Conservation (phyloP, 2,113 vertebrate genomes). For the Sturnira hondurensis region DNA sequence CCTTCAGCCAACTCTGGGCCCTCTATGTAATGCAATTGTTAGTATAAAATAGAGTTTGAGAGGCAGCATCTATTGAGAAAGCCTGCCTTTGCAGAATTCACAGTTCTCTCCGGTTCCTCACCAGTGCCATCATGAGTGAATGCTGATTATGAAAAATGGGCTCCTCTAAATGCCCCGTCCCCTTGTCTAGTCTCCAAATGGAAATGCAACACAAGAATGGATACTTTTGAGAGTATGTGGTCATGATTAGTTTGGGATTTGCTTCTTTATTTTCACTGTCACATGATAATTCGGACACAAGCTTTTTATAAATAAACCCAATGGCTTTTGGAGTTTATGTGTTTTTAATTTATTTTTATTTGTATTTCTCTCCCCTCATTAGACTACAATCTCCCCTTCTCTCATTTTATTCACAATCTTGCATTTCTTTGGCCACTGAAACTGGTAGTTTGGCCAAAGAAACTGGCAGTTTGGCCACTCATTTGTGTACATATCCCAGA, state of each 20-base stretch:
- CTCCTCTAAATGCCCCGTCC: not conserved
- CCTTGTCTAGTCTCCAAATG: not conserved
- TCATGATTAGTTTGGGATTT: not conserved
- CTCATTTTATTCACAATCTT: not conserved
- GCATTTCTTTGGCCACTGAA: not conserved
- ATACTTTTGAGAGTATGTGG: not conserved
- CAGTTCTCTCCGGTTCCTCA: not conserved
- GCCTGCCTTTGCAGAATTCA: not conserved
- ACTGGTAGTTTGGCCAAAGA: too few species aligned
- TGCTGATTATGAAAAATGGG: not conserved
- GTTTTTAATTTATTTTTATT: not conserved
- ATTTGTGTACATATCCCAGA: not conserved
- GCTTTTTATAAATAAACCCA: not conserved
- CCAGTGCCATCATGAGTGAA: not conserved
- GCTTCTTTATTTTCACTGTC: not conserved
- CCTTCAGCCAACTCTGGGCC: not conserved
- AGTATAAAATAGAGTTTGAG: not conserved
- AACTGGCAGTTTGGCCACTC: not conserved
- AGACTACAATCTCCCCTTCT: not conserved
- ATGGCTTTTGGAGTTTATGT: not conserved
- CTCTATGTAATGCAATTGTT: not conserved
- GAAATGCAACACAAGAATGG: not conserved
- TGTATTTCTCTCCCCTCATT: not conserved
- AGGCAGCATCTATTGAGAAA: not conserved
- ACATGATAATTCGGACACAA: not conserved